phyloP scores from a whole-genome alignment of 1,140 invertebrate species.

The Euwallacea fornicatus region DNA sequence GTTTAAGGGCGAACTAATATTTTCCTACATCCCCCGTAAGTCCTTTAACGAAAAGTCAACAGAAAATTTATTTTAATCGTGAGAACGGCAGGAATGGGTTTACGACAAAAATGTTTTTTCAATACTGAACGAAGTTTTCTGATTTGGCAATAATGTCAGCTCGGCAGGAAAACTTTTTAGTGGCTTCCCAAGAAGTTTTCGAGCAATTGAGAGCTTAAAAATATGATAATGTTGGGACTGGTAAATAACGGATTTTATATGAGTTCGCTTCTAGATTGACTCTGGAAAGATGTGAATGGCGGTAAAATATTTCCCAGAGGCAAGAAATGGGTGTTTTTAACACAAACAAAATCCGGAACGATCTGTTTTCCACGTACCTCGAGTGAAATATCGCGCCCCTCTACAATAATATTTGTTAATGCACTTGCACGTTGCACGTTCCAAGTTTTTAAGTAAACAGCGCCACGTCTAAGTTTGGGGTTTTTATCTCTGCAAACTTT shows the following conservation, averaged over 20 bases:
- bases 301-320: background rate
- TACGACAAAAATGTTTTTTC: constrained; percentile 4
- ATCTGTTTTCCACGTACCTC: constrained; percentile 19
- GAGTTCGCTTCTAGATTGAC: background rate
- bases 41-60: background rate
- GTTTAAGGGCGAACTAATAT: no score
- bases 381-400: constrained; percentile 21
- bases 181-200: constrained; percentile 19
- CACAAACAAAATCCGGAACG: constrained; percentile 8
- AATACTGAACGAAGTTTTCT: constrained; percentile 7
- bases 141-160: constrained; percentile 17
- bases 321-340: background rate
- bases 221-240: constrained; percentile 19
- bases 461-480: constrained; percentile 11
- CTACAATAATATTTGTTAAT: constrained; percentile 26
- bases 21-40: background rate
- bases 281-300: background rate
- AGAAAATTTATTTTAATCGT: constrained; percentile 14
- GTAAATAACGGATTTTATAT: constrained; percentile 12
- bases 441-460: constrained; percentile 24
- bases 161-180: constrained; percentile 11
- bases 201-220: constrained; percentile 18
- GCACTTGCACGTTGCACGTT: constrained; percentile 16
- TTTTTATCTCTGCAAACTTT: constrained; percentile 13
- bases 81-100: constrained; percentile 1